Base-by-base conservation (phyloP, 2,113 vertebrate genomes). In the Eublepharis macularius region DNA sequence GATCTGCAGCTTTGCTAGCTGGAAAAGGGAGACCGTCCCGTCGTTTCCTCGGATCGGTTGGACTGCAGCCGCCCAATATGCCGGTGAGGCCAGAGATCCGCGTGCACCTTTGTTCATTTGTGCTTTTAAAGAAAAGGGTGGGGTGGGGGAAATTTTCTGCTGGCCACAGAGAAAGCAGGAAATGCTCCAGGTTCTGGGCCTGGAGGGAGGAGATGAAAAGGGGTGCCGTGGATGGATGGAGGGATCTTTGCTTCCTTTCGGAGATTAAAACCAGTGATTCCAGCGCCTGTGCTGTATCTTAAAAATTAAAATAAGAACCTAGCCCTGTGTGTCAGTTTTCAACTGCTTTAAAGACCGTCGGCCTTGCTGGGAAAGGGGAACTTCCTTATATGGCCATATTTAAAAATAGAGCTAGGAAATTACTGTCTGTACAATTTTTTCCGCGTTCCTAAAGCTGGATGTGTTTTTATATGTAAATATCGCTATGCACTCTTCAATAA, bases 31-130 rank as follows among this genome's bases (percentile, higher is more conserved):
- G 74, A 2, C 1, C 32, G 1, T 34, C 11, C 6, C 0, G 85
- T 5, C 87, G 12, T 77, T 41, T 32, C 29, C 77, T 69, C 0
- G 49, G 17, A 74, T 80, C 39, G 49, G 4, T 49, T 13, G 73
- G 47, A 2, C 11, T 4, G 16, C 43, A 1, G 80, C 89, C 87
- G 85, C 90, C 90, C 96, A 92, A 86, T 85, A 98, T 98, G 98
- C 98, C 98, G 97, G 98, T 98, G 93, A 92, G 92, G 63, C 47
- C 57, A 5, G 11, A 24, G 8, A 12, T 8, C 10, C 24, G 32
- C 39, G 3, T 81, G 19, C 79, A 13, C 21, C 36, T 49, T 16
- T 5, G 21, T 16, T 11, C 2, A 21, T 13, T 36, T 6, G 76
- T 47, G 39, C 16, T 4, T 32, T 63, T 16, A 36, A 34, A 12